A percentile compares a stretch with the other conserved stretches of the same genome.
phyloP scores from a whole-genome alignment of 64 coral and sea anemone species.

The Montipora foliosa region DNA sequence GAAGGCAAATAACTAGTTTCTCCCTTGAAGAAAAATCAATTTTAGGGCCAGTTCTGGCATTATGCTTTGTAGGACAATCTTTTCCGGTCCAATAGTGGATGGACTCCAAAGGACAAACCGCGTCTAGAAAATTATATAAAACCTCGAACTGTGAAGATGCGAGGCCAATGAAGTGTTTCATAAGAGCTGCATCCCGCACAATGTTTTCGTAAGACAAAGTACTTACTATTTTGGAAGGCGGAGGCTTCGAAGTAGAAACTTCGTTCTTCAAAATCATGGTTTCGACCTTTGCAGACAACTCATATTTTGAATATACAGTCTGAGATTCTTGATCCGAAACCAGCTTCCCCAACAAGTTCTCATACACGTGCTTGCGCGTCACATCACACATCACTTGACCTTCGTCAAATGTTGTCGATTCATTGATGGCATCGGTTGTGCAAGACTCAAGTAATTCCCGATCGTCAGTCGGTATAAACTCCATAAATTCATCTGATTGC shows the following conservation, averaged over 20 bases:
- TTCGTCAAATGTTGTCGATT: constrained; percentile 21
- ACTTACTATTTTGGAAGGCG: constrained; percentile 68
- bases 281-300: constrained; percentile 68
- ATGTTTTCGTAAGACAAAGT: constrained; percentile 71
- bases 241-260: constrained; percentile 46
- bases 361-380: constrained; percentile 5
- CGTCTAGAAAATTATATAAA: constrained; percentile 74
- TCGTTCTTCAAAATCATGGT: constrained; percentile 71
- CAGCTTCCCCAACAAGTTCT: constrained; percentile 17
- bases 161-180: constrained; percentile 77
- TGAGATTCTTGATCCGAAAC: constrained; percentile 46
- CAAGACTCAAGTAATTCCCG: constrained; percentile 10
- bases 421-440: constrained; percentile 10
- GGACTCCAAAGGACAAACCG: constrained; percentile 71
- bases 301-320: constrained; percentile 67
- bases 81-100: constrained; percentile 59
- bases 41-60: constrained; percentile 32
- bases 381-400: constrained; percentile 27
- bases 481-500: constrained; percentile 2
- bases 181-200: constrained; percentile 40
- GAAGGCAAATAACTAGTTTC: constrained; percentile 63
- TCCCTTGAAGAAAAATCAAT: constrained; percentile 57
- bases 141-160: constrained; percentile 66
- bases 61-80: constrained; percentile 42
- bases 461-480: constrained; percentile 7